Evolutionary conservation across 2,888 invertebrate species (phyloP).

Genomic region (Thecophora atra): DNA sequence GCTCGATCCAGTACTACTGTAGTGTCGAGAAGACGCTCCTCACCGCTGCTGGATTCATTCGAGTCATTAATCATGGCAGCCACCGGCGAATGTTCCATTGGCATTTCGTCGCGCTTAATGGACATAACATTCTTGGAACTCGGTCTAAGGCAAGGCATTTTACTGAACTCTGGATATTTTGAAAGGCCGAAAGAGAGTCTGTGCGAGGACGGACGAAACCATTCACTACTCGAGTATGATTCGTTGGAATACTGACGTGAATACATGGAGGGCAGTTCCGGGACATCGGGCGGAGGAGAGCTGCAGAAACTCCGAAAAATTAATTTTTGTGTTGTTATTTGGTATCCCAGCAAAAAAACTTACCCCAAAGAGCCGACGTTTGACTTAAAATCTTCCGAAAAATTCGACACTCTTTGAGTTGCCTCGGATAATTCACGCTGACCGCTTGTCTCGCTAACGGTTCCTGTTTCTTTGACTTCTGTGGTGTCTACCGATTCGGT

Average conservation of each 20-base stretch:
- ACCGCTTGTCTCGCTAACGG: slow-evolving; percentile 44
- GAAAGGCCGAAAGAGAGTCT: neutral
- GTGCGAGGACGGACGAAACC: slow-evolving; percentile 60
- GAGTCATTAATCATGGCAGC: slow-evolving; percentile 65
- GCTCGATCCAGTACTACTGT: slow-evolving; percentile 42
- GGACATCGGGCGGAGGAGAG: slow-evolving; percentile 43
- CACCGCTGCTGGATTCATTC: slow-evolving; percentile 62
- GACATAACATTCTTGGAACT: slow-evolving; percentile 65
- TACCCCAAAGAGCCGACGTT: slow-evolving; percentile 54
- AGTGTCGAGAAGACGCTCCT: slow-evolving; percentile 51
- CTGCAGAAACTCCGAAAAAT: slow-evolving; percentile 25
- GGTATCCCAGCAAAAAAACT: slow-evolving; percentile 27
- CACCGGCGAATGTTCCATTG: slow-evolving; percentile 59
- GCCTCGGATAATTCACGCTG: slow-evolving; percentile 48
- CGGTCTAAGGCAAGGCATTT: slow-evolving; percentile 63
- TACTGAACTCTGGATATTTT: slow-evolving; percentile 62
- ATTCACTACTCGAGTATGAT: slow-evolving; percentile 60
- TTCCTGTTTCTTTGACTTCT: slow-evolving; percentile 45
- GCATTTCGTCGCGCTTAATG: slow-evolving; percentile 62
- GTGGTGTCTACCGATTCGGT: slow-evolving; percentile 41
- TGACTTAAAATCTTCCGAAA: slow-evolving; percentile 49
- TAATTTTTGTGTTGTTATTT: neutral
- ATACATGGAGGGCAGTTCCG: slow-evolving; percentile 30
- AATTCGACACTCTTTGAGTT: slow-evolving; percentile 50
- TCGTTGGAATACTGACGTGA: slow-evolving; percentile 54